Conservation (phyloP, 2,797 vertebrate species). For the Corythornis leucogaster region DNA sequence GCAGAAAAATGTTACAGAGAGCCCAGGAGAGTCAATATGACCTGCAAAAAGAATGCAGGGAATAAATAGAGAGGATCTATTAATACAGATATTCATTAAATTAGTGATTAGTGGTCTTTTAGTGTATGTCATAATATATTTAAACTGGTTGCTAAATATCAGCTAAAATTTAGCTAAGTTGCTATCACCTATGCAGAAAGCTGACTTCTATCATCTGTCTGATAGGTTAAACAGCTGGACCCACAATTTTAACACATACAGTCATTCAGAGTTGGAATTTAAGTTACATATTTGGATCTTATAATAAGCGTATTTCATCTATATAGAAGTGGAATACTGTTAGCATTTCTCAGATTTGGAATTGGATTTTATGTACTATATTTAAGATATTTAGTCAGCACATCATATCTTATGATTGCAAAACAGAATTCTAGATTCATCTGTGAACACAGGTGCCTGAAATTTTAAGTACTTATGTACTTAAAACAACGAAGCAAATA, state of each 20-base stretch:
- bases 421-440: constrained; percentile 50
- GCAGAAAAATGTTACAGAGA: background rate
- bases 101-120: background rate
- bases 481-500: constrained; percentile 64
- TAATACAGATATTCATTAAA: background rate
- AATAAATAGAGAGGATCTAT: background rate
- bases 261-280: constrained; percentile 57
- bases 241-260: constrained; percentile 5
- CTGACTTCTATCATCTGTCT: background rate
- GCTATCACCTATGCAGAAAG: background rate
- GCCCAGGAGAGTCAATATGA: background rate
- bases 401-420: constrained; percentile 35
- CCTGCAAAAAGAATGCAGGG: background rate
- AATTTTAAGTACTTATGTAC: constrained; percentile 36
- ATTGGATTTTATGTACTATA: constrained; percentile 51
- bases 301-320: constrained; percentile 60
- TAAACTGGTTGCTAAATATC: background rate
- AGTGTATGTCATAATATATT: background rate
- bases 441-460: constrained; percentile 66
- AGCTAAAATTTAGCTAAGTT: background rate
- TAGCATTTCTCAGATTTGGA: constrained; percentile 70
- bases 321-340: constrained; percentile 65
- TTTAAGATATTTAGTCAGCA: constrained; percentile 73
- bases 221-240: background rate
- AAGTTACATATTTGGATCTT: constrained; percentile 75